phyloP scores from a whole-genome alignment of 2,113 vertebrate species.

The Spilogale gracilis region DNA sequence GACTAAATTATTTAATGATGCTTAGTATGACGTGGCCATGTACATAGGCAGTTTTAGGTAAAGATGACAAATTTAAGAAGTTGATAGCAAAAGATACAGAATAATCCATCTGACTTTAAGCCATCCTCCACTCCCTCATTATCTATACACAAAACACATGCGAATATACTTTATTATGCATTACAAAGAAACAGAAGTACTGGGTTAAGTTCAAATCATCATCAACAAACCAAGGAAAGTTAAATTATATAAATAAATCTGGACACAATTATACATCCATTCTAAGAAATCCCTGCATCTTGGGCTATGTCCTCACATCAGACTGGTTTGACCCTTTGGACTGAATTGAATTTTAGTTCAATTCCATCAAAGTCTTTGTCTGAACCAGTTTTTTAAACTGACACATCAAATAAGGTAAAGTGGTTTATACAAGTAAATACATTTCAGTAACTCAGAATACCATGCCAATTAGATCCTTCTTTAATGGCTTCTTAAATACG shows the following conservation, averaged over 20 bases:
- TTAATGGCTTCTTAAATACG: background rate
- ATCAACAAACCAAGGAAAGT: background rate
- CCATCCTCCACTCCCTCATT: background rate
- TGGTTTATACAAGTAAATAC: background rate
- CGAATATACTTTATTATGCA: background rate
- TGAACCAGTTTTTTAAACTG: background rate
- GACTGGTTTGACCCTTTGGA: background rate
- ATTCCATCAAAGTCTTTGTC: background rate
- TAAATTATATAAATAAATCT: background rate
- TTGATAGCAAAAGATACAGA: background rate
- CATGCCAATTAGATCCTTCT: background rate
- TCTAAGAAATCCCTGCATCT: background rate
- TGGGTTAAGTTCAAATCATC: background rate
- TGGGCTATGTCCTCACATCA: background rate
- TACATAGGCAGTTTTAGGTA: background rate
- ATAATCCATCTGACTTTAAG: background rate
- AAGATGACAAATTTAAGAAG: conserved; percentile 4
- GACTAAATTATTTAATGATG: conserved; percentile 37
- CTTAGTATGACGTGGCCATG: background rate
- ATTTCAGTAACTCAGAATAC: background rate
- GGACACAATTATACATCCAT: background rate
- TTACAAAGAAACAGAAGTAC: background rate
- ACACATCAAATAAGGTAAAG: background rate
- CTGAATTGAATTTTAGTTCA: background rate
- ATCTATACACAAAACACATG: background rate